These are phyloP conservation scores for Labeo rohita DNA, from an alignment of 2,113 vertebrate species.

Conservation along the genomic window DNA sequence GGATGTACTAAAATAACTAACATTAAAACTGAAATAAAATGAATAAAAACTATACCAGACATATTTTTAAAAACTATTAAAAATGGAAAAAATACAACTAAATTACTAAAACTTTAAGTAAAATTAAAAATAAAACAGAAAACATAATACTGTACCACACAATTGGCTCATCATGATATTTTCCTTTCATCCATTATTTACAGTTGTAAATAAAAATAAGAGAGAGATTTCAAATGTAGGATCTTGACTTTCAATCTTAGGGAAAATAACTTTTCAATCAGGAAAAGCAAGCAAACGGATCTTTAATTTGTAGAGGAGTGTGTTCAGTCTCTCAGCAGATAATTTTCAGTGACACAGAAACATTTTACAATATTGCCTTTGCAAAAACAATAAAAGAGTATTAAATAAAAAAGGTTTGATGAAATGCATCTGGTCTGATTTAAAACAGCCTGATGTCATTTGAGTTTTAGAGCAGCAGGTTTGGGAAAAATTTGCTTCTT, in stretches of 20 bases:
- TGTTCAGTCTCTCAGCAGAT: background rate
- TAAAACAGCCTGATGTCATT: background rate
- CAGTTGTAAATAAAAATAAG: background rate
- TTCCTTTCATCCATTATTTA: background rate
- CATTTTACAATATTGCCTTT: background rate
- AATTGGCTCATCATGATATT: background rate
- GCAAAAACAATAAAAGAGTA: background rate
- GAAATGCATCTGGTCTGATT: background rate
- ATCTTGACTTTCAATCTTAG: background rate
- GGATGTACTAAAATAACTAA: too few species aligned
- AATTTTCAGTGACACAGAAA: background rate
- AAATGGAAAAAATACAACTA: background rate
- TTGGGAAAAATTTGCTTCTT: background rate
- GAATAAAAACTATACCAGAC: background rate
- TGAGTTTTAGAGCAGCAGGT: background rate
- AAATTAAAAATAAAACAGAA: too few species aligned
- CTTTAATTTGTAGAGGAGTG: background rate
- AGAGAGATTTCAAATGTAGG: background rate
- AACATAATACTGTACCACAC: background rate
- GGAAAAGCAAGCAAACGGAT: background rate
- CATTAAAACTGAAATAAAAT: background rate
- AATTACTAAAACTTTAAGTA: background rate
- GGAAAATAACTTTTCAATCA: background rate
- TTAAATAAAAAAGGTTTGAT: background rate
- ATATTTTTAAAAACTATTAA: too few species aligned